Evolutionary conservation across 2,888 invertebrate genomes (phyloP).

Genomic region (Amaurobius ferox): DNA sequence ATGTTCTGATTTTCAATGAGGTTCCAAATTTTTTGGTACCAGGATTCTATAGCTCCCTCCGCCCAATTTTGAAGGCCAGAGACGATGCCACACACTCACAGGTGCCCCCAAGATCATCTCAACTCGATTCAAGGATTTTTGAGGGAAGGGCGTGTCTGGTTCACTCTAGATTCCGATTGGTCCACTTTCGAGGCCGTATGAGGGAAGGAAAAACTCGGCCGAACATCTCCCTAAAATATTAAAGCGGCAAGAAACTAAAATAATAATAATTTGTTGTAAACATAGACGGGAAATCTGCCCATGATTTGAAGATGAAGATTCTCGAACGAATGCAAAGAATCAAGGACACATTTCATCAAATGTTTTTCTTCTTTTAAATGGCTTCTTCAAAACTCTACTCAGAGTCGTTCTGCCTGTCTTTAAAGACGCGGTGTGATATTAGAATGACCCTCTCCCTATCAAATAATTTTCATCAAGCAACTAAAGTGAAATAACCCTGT

Average conservation of each 20-base stretch:
- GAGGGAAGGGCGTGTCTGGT: neutral
- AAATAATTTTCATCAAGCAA: too few relatives aligned
- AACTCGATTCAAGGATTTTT: neutral
- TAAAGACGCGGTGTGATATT: too few relatives aligned
- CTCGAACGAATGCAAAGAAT: too few relatives aligned
- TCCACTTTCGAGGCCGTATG: neutral
- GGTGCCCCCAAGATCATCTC: neutral
- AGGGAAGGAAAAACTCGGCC: neutral
- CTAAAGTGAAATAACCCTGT: too few relatives aligned
- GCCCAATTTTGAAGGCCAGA: slow-evolving; percentile 29
- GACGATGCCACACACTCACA: neutral
- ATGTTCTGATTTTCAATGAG: neutral
- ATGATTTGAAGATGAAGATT: too few relatives aligned
- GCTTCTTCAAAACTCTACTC: too few relatives aligned
- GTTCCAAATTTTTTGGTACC: slow-evolving; percentile 1
- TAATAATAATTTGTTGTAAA: neutral
- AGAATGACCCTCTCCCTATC: too few relatives aligned
- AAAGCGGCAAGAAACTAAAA: neutral
- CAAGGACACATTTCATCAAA: too few relatives aligned
- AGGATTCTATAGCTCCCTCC: slow-evolving; percentile 6
- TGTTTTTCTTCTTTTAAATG: too few relatives aligned
- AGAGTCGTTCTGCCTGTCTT: too few relatives aligned
- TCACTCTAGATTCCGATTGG: neutral
- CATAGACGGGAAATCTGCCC: too few relatives aligned
- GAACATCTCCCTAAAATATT: neutral